Evolutionary conservation across 2,888 invertebrate genomes (phyloP).

Genomic region (Gibbula magus): DNA sequence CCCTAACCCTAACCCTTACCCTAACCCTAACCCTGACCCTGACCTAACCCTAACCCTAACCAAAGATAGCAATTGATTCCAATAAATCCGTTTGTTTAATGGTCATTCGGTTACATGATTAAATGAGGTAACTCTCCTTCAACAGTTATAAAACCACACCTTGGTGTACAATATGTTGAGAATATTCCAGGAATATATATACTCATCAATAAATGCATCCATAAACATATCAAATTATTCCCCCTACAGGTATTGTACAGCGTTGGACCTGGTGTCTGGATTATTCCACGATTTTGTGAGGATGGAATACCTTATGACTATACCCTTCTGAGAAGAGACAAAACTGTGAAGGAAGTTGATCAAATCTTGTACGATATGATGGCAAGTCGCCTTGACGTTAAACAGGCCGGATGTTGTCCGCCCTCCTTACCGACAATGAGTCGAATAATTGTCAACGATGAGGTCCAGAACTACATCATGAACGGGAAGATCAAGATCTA

Average conservation of each 20-base stretch:
- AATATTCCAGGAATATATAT: no score
- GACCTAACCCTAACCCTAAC: no score
- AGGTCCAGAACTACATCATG: constrained; percentile 75
- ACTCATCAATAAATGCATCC: no score
- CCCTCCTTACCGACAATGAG: not conserved
- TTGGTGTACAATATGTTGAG: no score
- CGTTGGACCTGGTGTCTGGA: not conserved
- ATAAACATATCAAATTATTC: no score
- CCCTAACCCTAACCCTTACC: no score
- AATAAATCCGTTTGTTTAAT: no score
- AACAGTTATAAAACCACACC: no score
- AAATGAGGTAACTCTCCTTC: no score
- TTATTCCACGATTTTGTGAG: not conserved
- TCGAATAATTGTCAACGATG: constrained; percentile 72
- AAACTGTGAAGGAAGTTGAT: not conserved
- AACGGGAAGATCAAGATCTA: constrained; percentile 70
- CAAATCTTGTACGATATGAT: not conserved
- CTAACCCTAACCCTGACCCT: no score
- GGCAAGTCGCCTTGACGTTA: not conserved
- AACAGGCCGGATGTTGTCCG: not conserved
- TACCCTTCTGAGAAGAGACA: not conserved
- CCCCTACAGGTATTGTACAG: not conserved
- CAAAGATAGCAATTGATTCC: no score
- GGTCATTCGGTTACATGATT: no score
- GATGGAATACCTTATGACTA: not conserved